Conservation (phyloP, 2,888 invertebrate species). For the Eristalis tenax region DNA sequence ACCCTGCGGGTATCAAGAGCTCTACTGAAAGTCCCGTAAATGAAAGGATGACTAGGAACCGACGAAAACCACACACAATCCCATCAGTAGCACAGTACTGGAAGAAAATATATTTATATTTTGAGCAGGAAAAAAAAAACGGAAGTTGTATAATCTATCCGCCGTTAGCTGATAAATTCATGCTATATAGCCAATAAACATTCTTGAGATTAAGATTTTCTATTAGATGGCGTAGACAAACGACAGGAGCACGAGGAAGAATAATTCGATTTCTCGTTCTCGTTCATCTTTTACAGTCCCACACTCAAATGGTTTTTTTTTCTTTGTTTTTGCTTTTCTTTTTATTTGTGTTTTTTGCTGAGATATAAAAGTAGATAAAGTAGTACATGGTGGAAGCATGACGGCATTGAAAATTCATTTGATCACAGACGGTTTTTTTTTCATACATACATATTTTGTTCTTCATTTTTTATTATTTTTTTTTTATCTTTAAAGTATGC, state of each 20-base stretch:
- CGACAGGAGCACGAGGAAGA: background rate
- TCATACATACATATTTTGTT: no score
- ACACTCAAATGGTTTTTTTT: background rate
- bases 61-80: background rate
- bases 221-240: background rate
- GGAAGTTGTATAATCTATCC: constrained; percentile 8
- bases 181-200: background rate
- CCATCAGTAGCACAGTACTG: background rate
- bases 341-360: background rate
- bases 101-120: background rate
- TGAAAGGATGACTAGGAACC: no score
- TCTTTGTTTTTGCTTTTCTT: background rate
- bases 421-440: background rate
- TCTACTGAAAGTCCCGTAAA: no score
- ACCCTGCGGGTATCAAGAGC: no score
- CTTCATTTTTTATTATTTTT: background rate
- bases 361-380: background rate
- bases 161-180: constrained; percentile 15
- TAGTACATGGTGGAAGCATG: constrained; percentile 18
- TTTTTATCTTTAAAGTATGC: background rate
- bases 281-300: background rate
- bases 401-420: constrained; percentile 44
- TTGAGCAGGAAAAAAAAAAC: background rate
- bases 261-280: background rate
- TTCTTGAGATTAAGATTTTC: background rate